Base-by-base conservation (phyloP, 2,113 vertebrate species). In the Nannospalax galili region DNA sequence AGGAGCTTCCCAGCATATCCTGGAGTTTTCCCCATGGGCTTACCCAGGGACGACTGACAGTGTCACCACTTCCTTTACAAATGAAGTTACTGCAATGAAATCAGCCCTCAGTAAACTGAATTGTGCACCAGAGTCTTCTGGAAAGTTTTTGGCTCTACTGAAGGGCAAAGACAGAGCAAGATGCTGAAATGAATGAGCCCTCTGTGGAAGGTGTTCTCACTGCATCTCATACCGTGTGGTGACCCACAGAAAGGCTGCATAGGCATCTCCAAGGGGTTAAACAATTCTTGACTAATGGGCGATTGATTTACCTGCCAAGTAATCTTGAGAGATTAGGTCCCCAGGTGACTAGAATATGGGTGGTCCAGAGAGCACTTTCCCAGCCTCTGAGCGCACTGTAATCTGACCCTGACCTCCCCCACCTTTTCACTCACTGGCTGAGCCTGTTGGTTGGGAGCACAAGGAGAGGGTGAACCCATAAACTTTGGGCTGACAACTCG, bases 251-350 rank as follows among this genome's bases (percentile, higher is more conserved):
- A 42, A 72, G 30, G 7, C n/a, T 35, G 11, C 2, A 9, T 8
- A 8, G 56, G 56, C 12, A 30, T 35, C 81, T 35, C 32, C 4
- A 1, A 37, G 56, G 77, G 16, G 37, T 42, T 35, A 93, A 74
- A 35, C 4, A 60, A n/a, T n/a, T n/a, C n/a, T n/a, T n/a, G n/a
- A n/a, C n/a, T n/a, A n/a, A 73, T 94, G 5, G 80, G 42, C 90
- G 90, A 87, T 92, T 92, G 87, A 95, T 58, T 45, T 65, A 81
- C 19, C 86, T 95, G 73, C 42, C 40, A 95, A 85, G 64, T 94
- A 93, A 95, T 93, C 73, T 62, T 92, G 92, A 80, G 30, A 88
- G n/a, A n/a, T 60, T 84, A 90, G 94, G 73, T 92, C 93, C 62
- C 40, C 77, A 90, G 84, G 56, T 48, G 95, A 78, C 56, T 69